Evolutionary conservation across 2,113 vertebrate genomes (phyloP).

Genomic region (Myxocyprinus asiaticus): DNA sequence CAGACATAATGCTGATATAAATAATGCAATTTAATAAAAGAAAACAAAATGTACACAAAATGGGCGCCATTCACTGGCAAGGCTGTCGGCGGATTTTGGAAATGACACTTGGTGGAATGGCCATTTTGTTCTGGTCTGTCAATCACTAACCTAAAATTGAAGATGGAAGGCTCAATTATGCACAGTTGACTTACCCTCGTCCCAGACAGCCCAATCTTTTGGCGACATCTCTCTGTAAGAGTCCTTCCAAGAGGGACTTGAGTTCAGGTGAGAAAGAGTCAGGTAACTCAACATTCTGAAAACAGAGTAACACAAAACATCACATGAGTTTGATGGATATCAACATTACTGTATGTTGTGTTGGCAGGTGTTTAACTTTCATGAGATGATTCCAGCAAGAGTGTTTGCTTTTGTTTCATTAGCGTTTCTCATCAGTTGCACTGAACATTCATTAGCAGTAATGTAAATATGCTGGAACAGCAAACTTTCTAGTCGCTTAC

Average conservation of each 20-base stretch:
- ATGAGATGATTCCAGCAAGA: not conserved
- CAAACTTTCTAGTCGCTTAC: not conserved
- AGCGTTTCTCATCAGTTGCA: not conserved
- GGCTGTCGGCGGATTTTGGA: no score
- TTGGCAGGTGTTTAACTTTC: not conserved
- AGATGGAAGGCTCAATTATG: not conserved
- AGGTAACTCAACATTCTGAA: conserved; percentile 91
- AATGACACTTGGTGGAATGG: no score
- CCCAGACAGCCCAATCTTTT: conserved; percentile 92
- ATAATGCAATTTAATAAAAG: no score
- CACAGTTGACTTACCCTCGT: conserved; percentile 75
- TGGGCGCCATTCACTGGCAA: no score
- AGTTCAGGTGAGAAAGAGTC: conserved; percentile 91
- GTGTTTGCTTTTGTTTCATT: conserved; percentile 10
- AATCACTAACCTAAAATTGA: not conserved
- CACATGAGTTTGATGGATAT: not conserved
- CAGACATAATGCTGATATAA: no score
- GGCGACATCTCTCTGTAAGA: conserved; percentile 89
- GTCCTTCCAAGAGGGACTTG: conserved; percentile 89
- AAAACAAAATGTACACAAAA: no score
- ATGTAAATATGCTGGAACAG: not conserved
- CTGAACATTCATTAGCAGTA: conserved; percentile 9
- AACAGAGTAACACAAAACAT: not conserved
- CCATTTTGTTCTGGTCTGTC: no score
- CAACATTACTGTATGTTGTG: not conserved